phyloP scores from a whole-genome alignment of 2,113 vertebrate genomes.

The Acrocephalus kingi region DNA sequence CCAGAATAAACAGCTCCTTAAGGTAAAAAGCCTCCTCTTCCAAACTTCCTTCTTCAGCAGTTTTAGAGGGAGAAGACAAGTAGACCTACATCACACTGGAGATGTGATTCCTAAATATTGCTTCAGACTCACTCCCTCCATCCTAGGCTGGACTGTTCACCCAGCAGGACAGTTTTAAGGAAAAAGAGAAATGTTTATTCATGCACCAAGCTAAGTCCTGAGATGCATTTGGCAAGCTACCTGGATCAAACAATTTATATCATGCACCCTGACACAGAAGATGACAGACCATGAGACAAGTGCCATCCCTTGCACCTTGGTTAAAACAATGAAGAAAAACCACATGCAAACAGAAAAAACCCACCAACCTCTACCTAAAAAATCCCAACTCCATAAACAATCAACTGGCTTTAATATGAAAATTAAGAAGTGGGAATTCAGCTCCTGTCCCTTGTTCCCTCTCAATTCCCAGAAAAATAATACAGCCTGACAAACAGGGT shows the following conservation, averaged over 20 bases:
- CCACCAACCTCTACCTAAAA: not conserved
- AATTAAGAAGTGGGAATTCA: not conserved
- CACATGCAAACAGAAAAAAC: not conserved
- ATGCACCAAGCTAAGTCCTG: not conserved
- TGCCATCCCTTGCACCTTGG: rapidly evolving
- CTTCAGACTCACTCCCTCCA: not conserved
- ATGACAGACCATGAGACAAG: not conserved
- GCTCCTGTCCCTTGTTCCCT: not conserved
- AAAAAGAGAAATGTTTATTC: not conserved
- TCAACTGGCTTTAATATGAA: not conserved
- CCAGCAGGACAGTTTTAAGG: not conserved
- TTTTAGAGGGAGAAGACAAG: not conserved
- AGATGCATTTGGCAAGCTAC: not conserved
- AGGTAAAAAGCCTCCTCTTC: not conserved
- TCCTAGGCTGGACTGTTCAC: not conserved
- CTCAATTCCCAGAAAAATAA: not conserved
- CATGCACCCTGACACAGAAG: not conserved
- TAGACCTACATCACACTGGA: not conserved
- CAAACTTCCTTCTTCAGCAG: not conserved
- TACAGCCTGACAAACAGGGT: not conserved
- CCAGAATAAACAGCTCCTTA: not conserved
- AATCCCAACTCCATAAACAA: not conserved
- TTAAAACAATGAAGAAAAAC: not conserved
- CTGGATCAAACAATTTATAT: not conserved
- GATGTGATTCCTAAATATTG: not conserved